These are phyloP conservation scores for Polypterus bichir DNA, from an alignment of 2,113 vertebrate species.

Conservation along the genomic window DNA sequence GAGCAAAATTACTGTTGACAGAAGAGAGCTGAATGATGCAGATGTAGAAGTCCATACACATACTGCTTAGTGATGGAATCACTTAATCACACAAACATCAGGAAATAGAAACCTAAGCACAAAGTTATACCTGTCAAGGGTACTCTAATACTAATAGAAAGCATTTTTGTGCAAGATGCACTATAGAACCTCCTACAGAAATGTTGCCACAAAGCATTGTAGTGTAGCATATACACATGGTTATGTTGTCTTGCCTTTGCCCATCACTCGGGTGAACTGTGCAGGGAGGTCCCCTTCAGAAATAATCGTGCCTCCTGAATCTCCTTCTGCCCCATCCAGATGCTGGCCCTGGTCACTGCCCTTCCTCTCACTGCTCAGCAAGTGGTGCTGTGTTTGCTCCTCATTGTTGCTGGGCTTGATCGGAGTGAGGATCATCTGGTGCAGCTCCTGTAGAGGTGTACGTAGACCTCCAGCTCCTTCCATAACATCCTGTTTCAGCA, in stretches of 20 bases:
- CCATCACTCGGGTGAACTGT: slow-evolving; percentile 96
- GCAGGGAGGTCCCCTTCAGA: slow-evolving; percentile 81
- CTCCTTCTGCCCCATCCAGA: slow-evolving; percentile 67
- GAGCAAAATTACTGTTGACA: too few relatives aligned
- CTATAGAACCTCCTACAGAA: too few relatives aligned
- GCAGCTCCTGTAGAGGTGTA: slow-evolving; percentile 81
- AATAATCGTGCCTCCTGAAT: slow-evolving; percentile 57
- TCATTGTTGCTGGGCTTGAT: slow-evolving; percentile 73
- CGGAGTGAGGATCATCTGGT: slow-evolving; percentile 95
- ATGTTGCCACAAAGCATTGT: too few relatives aligned
- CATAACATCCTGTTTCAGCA: slow-evolving; percentile 67
- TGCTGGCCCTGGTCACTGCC: slow-evolving; percentile 60
- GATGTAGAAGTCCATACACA: too few relatives aligned
- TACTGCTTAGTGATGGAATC: too few relatives aligned
- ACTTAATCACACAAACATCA: too few relatives aligned
- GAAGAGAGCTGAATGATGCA: too few relatives aligned
- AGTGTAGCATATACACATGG: too few relatives aligned
- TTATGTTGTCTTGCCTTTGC: slow-evolving; percentile 67
- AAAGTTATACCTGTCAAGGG: background rate
- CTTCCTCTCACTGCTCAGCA: slow-evolving; percentile 57
- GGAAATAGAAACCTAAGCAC: too few relatives aligned
- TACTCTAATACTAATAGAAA: background rate
- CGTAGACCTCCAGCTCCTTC: slow-evolving; percentile 79
- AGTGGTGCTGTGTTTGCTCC: slow-evolving; percentile 47
- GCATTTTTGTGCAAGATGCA: background rate